These are phyloP conservation scores for Catocala nupta DNA, from an alignment of 2,888 invertebrate genomes.

Conservation along the genomic window DNA sequence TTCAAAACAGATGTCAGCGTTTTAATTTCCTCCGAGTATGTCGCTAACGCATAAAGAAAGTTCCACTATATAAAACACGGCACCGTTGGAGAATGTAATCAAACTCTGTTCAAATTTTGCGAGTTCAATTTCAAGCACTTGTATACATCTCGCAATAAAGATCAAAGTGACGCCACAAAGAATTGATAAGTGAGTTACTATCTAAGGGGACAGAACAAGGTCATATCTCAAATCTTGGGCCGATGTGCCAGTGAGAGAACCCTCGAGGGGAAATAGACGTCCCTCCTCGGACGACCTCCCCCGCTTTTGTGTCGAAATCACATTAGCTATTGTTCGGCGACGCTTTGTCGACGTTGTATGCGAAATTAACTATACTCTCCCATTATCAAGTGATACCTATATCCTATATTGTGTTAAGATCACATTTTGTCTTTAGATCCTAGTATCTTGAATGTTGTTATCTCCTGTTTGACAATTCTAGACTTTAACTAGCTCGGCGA, in stretches of 20 bases:
- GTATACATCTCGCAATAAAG: conserved; percentile 50
- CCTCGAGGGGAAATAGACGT: conserved; percentile 41
- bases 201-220: conserved; percentile 61
- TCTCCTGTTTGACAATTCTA: conserved; percentile 23
- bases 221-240: conserved; percentile 64
- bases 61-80: conserved; percentile 1
- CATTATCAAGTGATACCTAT: conserved; percentile 26
- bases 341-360: conserved; percentile 61
- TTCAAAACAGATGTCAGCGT: conserved; percentile 24
- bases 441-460: conserved; percentile 17
- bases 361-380: conserved; percentile 51
- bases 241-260: conserved; percentile 35
- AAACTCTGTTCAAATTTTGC: conserved; percentile 36
- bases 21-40: conserved; percentile 28
- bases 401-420: conserved; percentile 17
- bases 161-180: conserved; percentile 51
- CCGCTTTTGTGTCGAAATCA: conserved; percentile 69
- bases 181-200: conserved; percentile 57
- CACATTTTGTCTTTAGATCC: background rate
- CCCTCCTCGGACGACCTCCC: conserved; percentile 46
- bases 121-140: conserved; percentile 39
- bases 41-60: conserved; percentile 1
- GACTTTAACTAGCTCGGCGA: conserved; percentile 45
- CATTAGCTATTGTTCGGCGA: conserved; percentile 71
- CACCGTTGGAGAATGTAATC: conserved; percentile 30